These are phyloP conservation scores for Liposcelis brunnea DNA, from an alignment of 2,888 invertebrate genomes.

Conservation along the genomic window DNA sequence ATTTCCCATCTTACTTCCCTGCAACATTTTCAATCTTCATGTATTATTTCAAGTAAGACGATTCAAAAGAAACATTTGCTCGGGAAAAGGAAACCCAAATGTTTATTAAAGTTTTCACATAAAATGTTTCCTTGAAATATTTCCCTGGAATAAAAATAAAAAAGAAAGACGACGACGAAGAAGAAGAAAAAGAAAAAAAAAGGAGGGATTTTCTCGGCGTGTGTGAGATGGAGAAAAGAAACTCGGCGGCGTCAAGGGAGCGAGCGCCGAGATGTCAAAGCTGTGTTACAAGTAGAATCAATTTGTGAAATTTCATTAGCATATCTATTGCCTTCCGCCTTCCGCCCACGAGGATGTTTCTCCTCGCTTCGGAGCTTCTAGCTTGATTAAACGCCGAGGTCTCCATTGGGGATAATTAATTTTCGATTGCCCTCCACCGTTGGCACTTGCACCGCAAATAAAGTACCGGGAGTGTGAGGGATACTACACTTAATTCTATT, in stretches of 20 bases:
- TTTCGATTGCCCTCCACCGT: slow-evolving; percentile 22
- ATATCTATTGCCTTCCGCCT: neutral
- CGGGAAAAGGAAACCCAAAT: no score
- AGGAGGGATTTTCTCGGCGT: no score
- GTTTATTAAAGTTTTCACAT: no score
- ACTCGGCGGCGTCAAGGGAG: neutral
- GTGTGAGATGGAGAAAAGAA: neutral
- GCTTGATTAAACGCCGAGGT: slow-evolving; percentile 13
- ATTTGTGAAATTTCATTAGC: slow-evolving; percentile 9
- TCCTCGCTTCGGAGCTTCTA: neutral
- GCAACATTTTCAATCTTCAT: no score
- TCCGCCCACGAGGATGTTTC: neutral
- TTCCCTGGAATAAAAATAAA: no score
- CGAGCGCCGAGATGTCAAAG: slow-evolving; percentile 5
- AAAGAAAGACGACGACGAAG: no score
- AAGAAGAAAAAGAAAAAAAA: no score
- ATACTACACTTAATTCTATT: slow-evolving; percentile 10
- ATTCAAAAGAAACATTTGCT: no score
- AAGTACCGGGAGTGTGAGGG: slow-evolving; percentile 3
- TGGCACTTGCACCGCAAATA: slow-evolving; percentile 16
- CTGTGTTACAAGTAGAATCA: slow-evolving; percentile 7
- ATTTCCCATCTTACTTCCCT: no score
- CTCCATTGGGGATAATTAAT: slow-evolving; percentile 23
- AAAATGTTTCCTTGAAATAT: no score
- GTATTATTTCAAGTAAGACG: no score